These are phyloP conservation scores for Meiosimyza decipiens DNA, from an alignment of 2,888 invertebrate genomes.

Conservation along the genomic window DNA sequence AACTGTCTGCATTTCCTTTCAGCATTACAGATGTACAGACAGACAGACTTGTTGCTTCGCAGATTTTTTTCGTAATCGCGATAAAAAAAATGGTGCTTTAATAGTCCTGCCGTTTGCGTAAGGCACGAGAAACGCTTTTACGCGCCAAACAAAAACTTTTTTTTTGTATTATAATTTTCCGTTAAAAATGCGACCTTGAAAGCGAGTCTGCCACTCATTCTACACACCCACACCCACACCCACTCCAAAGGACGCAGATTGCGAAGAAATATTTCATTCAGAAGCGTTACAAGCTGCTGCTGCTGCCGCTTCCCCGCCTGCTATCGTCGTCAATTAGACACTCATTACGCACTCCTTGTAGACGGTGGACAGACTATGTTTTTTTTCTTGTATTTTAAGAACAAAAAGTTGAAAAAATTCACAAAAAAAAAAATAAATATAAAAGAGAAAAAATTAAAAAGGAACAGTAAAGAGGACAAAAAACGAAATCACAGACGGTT, in stretches of 20 bases:
- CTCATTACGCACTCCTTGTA: slow-evolving; percentile 63
- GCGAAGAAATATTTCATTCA: too few relatives aligned
- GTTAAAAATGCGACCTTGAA: slow-evolving; percentile 49
- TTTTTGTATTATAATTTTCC: slow-evolving; percentile 40
- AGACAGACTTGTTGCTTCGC: slow-evolving; percentile 38
- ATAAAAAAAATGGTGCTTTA: slow-evolving; percentile 34
- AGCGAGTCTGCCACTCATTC: slow-evolving; percentile 39
- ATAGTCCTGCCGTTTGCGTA: slow-evolving; percentile 25
- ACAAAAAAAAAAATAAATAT: slow-evolving; percentile 19
- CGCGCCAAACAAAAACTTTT: slow-evolving; percentile 45
- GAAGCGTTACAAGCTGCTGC: not conserved
- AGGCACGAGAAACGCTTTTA: slow-evolving; percentile 34
- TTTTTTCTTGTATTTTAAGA: slow-evolving; percentile 34
- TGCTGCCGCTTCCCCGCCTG: slow-evolving; percentile 32
- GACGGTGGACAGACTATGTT: slow-evolving; percentile 60
- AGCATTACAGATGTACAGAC: not conserved
- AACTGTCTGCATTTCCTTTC: slow-evolving; percentile 2
- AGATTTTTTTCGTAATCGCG: slow-evolving; percentile 34
- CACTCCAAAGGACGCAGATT: not conserved
- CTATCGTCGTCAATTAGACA: slow-evolving; percentile 63
- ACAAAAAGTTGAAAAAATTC: slow-evolving; percentile 31
- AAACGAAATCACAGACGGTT: slow-evolving; percentile 32
- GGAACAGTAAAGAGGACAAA: slow-evolving; percentile 31
- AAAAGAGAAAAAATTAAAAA: not conserved
- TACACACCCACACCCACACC: slow-evolving; percentile 33